Percentiles rank a stretch among this genome's conserved stretches.
Conservation (phyloP, 2,113 vertebrate species). For the Brevimyrus niger region DNA sequence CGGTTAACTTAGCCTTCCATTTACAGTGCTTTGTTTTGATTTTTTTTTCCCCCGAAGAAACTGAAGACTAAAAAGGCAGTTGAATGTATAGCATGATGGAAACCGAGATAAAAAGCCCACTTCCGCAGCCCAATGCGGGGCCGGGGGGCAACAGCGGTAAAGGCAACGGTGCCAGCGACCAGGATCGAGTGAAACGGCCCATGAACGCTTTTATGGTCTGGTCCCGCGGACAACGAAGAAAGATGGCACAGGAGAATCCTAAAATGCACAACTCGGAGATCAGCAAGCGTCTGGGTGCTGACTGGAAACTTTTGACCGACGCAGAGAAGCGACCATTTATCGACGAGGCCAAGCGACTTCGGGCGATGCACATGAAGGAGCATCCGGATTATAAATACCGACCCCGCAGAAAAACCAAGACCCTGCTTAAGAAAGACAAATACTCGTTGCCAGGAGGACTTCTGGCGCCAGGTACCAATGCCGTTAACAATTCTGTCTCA, state of each 20-base stretch:
- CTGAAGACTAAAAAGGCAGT: conserved; percentile 40
- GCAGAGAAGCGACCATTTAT: conserved; percentile 96
- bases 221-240: conserved; percentile 90
- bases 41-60: conserved; percentile 33
- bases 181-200: conserved; percentile 91
- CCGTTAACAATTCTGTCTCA: conserved; percentile 78
- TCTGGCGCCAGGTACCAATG: conserved; percentile 69
- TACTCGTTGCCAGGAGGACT: conserved; percentile 87
- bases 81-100: conserved; percentile 96
- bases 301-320: conserved; percentile 97
- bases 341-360: conserved; percentile 92
- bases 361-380: conserved; percentile 99
- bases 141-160: conserved; percentile 57
- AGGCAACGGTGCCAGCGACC: conserved; percentile 64
- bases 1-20: neutral
- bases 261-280: conserved; percentile 99
- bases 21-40: neutral
- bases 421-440: conserved; percentile 97
- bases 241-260: conserved; percentile 97
- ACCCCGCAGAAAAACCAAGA: conserved; percentile 97
- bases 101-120: conserved; percentile 81
- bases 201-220: conserved; percentile 99
- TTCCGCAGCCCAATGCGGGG: conserved; percentile 69
- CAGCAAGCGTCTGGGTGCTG: conserved; percentile 91
- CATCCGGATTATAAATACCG: conserved; percentile 99